A percentile compares a stretch with the other conserved stretches of the same genome.
Conservation (phyloP, 2,888 invertebrate species). For the Apodemia zela region DNA sequence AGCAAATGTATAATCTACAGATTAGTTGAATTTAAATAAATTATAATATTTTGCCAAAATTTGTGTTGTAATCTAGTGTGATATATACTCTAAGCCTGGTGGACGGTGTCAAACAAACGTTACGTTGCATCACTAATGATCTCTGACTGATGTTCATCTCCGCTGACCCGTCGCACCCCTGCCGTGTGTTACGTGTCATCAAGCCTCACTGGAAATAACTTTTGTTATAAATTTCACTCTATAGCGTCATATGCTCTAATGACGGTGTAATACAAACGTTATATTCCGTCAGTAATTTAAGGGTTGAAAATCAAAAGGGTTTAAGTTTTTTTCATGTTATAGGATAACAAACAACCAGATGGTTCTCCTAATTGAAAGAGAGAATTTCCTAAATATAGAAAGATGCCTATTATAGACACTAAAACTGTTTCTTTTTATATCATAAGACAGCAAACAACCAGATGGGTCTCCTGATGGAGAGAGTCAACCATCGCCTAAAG, state of each 20-base stretch:
- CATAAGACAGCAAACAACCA: too few relatives aligned
- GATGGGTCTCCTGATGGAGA: too few relatives aligned
- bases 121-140: slow-evolving; percentile 33
- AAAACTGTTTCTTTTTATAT: too few relatives aligned
- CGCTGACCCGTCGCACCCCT: slow-evolving; percentile 24
- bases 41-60: too few relatives aligned
- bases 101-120: slow-evolving; percentile 27
- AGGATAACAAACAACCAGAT: too few relatives aligned
- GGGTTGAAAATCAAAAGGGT: background rate
- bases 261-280: background rate
- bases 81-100: slow-evolving; percentile 29
- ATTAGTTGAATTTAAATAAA: too few relatives aligned
- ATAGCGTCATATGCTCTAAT: slow-evolving; percentile 2
- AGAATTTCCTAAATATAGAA: too few relatives aligned
- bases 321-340: too few relatives aligned
- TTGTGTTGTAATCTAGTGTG: background rate
- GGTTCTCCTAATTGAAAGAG: too few relatives aligned
- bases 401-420: too few relatives aligned
- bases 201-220: slow-evolving; percentile 8
- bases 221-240: slow-evolving; percentile 8
- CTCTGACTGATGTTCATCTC: slow-evolving; percentile 32
- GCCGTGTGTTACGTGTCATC: slow-evolving; percentile 24
- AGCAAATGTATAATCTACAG: too few relatives aligned
- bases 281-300: background rate
- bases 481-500: too few relatives aligned